Conservation (phyloP, 2,797 vertebrate genomes). For the Protosalanx chinensis region DNA sequence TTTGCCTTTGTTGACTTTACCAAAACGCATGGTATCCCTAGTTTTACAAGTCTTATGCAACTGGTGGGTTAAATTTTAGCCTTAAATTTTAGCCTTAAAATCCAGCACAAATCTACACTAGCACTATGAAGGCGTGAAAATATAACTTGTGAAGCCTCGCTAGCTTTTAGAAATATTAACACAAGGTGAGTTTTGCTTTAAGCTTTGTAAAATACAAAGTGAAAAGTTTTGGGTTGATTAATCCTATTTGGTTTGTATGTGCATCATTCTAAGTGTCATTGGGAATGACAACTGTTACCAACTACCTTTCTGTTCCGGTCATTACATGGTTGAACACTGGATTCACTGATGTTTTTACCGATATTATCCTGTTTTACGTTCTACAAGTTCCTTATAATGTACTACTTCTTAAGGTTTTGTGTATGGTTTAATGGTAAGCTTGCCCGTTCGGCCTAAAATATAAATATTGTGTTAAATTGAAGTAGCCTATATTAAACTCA, state of each 20-base stretch:
- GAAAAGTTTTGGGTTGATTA: not conserved
- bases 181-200: not conserved
- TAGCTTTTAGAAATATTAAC: not conserved
- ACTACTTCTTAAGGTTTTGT: no score
- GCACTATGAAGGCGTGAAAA: no score
- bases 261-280: not conserved
- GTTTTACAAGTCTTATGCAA: no score
- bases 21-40: no score
- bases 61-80: no score
- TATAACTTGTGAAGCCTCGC: not conserved
- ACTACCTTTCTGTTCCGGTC: constrained; percentile 3
- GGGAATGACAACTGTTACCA: not conserved
- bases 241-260: not conserved
- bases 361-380: not conserved
- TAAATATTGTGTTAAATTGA: not conserved
- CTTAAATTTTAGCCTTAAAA: no score
- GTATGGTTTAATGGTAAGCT: not conserved
- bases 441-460: not conserved
- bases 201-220: not conserved
- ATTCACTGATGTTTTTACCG: not conserved
- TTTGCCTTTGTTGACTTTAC: not conserved
- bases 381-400: not conserved
- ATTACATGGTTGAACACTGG: not conserved
- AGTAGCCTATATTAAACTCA: not conserved
- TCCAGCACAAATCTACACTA: no score